These are phyloP conservation scores for Perca fluviatilis DNA, from an alignment of 2,113 vertebrate species.

Conservation along the genomic window DNA sequence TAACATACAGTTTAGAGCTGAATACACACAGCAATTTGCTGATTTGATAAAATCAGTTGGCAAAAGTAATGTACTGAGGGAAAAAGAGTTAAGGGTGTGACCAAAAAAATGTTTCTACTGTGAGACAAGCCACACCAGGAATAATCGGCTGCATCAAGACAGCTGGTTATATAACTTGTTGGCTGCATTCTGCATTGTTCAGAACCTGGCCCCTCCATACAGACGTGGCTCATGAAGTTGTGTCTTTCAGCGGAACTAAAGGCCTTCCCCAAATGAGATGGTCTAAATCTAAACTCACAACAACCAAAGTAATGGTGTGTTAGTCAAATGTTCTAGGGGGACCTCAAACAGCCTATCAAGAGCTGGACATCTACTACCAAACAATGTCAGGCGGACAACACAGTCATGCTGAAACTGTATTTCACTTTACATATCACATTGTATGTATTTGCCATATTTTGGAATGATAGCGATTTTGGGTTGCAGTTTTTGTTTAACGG, in stretches of 20 bases:
- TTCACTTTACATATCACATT: neutral
- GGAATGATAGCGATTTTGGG: neutral
- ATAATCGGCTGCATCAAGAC: conserved; percentile 13
- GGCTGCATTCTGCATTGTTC: neutral
- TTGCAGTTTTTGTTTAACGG: neutral
- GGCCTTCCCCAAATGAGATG: neutral
- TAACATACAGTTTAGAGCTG: neutral
- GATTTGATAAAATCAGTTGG: conserved; percentile 42
- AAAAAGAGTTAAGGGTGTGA: conserved; percentile 42
- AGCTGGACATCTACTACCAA: neutral
- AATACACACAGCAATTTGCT: neutral
- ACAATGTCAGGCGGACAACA: neutral
- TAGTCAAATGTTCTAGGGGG: neutral
- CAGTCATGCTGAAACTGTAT: neutral
- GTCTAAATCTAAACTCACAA: neutral
- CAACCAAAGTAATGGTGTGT: neutral
- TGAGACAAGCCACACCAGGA: conserved; percentile 18
- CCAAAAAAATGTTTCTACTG: conserved; percentile 4
- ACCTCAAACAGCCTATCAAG: no score
- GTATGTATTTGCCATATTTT: neutral
- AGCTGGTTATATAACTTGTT: conserved; percentile 16
- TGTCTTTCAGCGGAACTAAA: neutral
- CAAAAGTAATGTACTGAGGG: conserved; percentile 40
- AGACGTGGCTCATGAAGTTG: neutral
- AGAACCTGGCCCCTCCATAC: neutral